Conservation (phyloP, 1,140 invertebrate genomes). For the Odontomachus brunneus region DNA sequence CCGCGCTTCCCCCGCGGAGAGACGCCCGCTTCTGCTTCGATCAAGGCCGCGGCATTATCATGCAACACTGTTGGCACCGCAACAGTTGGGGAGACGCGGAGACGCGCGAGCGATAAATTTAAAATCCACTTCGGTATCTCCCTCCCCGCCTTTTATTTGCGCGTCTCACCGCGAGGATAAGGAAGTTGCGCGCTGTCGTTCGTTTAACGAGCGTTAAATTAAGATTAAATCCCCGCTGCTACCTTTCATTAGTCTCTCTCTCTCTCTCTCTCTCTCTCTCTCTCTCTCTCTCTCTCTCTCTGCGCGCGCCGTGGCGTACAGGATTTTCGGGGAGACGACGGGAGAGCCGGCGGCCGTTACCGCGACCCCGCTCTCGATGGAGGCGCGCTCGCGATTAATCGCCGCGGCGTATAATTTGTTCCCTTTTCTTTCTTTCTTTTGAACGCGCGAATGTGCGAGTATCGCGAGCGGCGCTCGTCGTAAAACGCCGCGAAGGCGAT, state of each 20-base stretch:
- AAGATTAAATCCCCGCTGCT: slow-evolving; percentile 46
- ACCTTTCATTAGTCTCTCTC: slow-evolving; percentile 45
- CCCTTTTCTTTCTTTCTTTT: too few relatives aligned
- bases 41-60: not conserved
- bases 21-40: not conserved
- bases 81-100: too few relatives aligned
- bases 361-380: slow-evolving; percentile 14
- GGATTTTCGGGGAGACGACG: slow-evolving; percentile 30
- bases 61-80: not conserved
- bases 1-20: too few relatives aligned
- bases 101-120: slow-evolving; percentile 40
- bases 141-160: slow-evolving; percentile 2
- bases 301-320: slow-evolving; percentile 34
- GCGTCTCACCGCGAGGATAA: slow-evolving; percentile 25
- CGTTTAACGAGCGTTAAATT: slow-evolving; percentile 54
- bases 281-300: too few relatives aligned
- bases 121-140: slow-evolving; percentile 18
- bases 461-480: slow-evolving; percentile 27
- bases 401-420: slow-evolving; percentile 51
- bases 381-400: slow-evolving; percentile 41
- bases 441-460: not conserved
- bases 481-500: slow-evolving; percentile 56
- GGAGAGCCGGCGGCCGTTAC: slow-evolving; percentile 15
- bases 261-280: too few relatives aligned
- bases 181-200: slow-evolving; percentile 29